Evolutionary conservation across 2,888 invertebrate genomes (phyloP), one percentile per base, ranked within the genome.

Genomic region (Sminthurinus aureus): DNA sequence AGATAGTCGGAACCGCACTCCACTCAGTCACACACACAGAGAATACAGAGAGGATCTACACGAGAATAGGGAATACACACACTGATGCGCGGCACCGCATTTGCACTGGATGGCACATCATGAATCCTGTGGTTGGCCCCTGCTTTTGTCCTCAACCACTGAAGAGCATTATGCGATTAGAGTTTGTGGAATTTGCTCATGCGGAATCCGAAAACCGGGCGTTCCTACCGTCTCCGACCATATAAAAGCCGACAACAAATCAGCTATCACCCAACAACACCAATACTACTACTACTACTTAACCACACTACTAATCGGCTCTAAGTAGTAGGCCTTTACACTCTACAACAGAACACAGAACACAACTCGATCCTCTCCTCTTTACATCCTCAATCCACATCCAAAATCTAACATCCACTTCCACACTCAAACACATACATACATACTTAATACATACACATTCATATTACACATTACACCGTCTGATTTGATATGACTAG

Each of bases 181-280:
- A 82, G 86, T 84, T 86, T 85, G 85, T 86, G 81, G 85, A 86
- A 88, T 88, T 88, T 86, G 87, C 88, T 86, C 88, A 88, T 87
- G 88, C 88, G 88, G 87, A 88, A 86, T 87, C 87, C 84, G 82
- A 67, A 73, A 78, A 52, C 51, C 87, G 87, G 88, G 86, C 85
- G 85, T 87, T 87, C 85, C 87, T 85, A 11, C 83, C 84, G 24
- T 81, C 73, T 81, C 80, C 82, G 84, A 83, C 84, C 84, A 85
- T 84, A 86, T 84, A 86, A 87, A 86, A 85, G 86, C 86, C 86
- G 86, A 85, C 88, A 88, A 88, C 88, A 88, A 88, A 88, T 88
- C 88, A 88, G 87, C 38, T 84, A 86, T 85, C 85, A 81, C 75
- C 80, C 77, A 69, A 84, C 71, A 74, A 78, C 74, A 81, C 38